Base-by-base conservation (phyloP, 2,113 vertebrate genomes). In the Nothobranchius furzeri region DNA sequence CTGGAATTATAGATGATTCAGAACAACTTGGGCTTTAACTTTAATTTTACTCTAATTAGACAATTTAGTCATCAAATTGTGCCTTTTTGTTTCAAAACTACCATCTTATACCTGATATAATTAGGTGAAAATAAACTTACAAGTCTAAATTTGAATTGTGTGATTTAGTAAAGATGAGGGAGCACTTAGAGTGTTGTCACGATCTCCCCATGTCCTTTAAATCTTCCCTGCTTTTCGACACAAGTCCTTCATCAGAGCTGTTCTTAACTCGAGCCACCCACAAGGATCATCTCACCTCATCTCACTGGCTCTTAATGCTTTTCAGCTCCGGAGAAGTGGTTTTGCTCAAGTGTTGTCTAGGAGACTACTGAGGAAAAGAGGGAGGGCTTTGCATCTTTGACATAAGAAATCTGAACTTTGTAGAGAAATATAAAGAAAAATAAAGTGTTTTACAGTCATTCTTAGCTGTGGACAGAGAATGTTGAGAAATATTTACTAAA, bases 211-310 rank as follows among this genome's bases (percentile, higher is more conserved):
- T 15, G 1, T 57, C 11, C n/a, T 15, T 35, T 61, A 64, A 1
- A 65, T 61, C 47, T 45, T 20, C 42, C 36, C 55, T 71, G 54
- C 37, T 42, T 61, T 76, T 75, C 61, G 30, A 35, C 42, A 57
- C 36, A 52, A 67, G 54, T n/a, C 36, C 40, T 64, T 61, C 1
- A 0, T 24, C 56, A 73, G 51, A 74, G 25, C 63, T 64, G 25
- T 60, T 60, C 71, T 76, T 78, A 63, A 74, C 59, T 81, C 36
- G 1, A 76, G 60, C 69, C 73, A 65, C 75, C 80, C 67, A 79
- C 82, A 42, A 76, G 58, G 55, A 58, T 81, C 58, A 70, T 83
- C 79, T 79, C 72, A 71, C 72, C 52, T 83, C 15, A 54, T 55
- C 68, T 73, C 71, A n/a, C 24, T 14, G 36, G 63, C 66, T 83